Conservation (phyloP, 2,888 invertebrate genomes). For the Polyommatus iphigenia region DNA sequence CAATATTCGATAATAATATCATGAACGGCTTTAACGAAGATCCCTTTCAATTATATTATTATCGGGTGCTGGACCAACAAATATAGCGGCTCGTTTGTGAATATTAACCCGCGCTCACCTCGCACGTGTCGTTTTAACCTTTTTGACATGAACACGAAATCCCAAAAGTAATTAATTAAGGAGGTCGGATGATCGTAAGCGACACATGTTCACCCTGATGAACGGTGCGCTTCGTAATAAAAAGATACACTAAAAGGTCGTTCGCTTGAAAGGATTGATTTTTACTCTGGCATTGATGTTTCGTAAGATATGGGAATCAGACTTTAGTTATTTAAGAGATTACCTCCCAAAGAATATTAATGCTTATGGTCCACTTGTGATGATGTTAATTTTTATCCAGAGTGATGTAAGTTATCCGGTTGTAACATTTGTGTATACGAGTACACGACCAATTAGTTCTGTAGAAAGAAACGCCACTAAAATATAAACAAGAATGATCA, state of each 20-base stretch:
- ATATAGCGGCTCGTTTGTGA: conserved; percentile 25
- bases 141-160: conserved; percentile 38
- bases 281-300: background rate
- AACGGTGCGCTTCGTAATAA: conserved; percentile 40
- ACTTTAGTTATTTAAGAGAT: too few species aligned
- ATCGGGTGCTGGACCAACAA: conserved; percentile 16
- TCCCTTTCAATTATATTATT: conserved; percentile 6
- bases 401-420: too few species aligned
- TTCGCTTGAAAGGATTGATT: background rate
- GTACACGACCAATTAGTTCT: background rate
- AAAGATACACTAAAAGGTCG: conserved; percentile 26
- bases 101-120: conserved; percentile 27
- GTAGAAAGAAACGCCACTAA: background rate
- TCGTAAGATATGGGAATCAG: background rate
- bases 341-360: too few species aligned
- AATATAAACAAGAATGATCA: background rate
- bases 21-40: background rate
- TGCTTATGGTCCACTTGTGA: too few species aligned
- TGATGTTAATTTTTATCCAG: too few species aligned
- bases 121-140: conserved; percentile 37
- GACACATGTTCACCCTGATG: conserved; percentile 46
- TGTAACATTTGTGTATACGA: too few species aligned
- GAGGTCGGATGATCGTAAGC: conserved; percentile 46
- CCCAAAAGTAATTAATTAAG: conserved; percentile 54
- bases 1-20: background rate